Evolutionary conservation across 1,140 invertebrate species (phyloP), one percentile per base, ranked within the genome.

Genomic region (Stegodyphus dumicola): DNA sequence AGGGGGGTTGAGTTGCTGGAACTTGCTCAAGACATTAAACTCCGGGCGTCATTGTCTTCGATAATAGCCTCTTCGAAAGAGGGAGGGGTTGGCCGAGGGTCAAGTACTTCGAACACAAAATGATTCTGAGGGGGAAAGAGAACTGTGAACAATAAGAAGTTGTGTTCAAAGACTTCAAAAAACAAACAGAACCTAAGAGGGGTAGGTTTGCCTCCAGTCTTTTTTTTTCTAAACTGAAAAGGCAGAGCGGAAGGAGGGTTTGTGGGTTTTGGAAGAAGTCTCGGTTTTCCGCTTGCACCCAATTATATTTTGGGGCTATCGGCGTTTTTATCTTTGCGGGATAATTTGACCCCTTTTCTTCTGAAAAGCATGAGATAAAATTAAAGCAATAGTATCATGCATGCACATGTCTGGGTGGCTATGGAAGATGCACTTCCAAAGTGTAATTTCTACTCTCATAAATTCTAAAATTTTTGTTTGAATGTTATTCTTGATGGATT

Each of bases 1-100:
- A 33, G 33, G 33, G 33, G 33, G 33, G 33, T 33, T 33, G 33
- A 33, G 33, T 33, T 33, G 33, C 33, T 33, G 33, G 56, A 60
- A 60, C 56, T 60, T n/a, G 64, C 33, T 33, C 33, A 77, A 77
- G 9, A 48, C 76, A 67, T 52, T 53, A 53, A 74, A 18, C 15
- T 48, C 52, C 52, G 49, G 49, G 17, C 65, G 53, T 79, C 77
- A 79, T 70, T 70, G 77, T 79, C 67, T 70, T 18, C 65, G n/a
- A 54, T 79, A 70, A 79, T 79, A 60, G 77, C 6, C 77, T 79
- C 70, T 67, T 77, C 54, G 65, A 53, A 18, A 60, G 33, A 53
- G 54, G 53, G 18, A 7, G 9, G 11, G 51, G 17, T 2, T 11
- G 73, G n/a, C 48, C 64, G 54, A 66, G 65, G 76, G 76, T 77